These are phyloP conservation scores for Machaerirhynchus nigripectus DNA, from an alignment of 2,113 vertebrate species.

Conservation along the genomic window DNA sequence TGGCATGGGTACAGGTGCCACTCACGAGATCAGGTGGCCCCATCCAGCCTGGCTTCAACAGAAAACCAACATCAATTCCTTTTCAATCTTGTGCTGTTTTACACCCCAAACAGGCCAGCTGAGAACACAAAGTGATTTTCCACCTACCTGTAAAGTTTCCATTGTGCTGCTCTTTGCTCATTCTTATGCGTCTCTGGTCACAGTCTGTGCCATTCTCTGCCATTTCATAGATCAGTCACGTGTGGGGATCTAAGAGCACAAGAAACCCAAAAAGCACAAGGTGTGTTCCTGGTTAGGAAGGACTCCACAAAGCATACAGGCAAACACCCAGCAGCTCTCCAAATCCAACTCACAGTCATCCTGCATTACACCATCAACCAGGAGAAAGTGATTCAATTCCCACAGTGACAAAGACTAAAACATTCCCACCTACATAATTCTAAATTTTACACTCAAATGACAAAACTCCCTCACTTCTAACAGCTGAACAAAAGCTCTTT, in stretches of 20 bases:
- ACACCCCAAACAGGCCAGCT: background rate
- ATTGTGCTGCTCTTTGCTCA: slow-evolving; percentile 88
- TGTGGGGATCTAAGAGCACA: slow-evolving; percentile 49
- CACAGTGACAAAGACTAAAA: slow-evolving; percentile 23
- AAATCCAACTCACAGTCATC: background rate
- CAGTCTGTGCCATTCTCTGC: slow-evolving; percentile 91
- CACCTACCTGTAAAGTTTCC: slow-evolving; percentile 86
- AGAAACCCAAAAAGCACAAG: background rate
- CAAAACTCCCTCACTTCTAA: background rate
- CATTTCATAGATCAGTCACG: slow-evolving; percentile 83
- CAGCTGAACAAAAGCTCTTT: background rate
- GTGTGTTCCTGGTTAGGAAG: background rate
- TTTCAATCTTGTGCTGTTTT: background rate
- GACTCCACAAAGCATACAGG: background rate
- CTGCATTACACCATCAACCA: background rate
- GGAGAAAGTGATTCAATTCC: background rate
- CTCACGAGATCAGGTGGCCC: background rate
- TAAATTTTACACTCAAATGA: background rate
- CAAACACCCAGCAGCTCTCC: background rate
- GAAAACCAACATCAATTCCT: background rate
- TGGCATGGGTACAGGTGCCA: background rate
- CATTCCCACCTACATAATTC: slow-evolving; percentile 5
- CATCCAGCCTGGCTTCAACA: background rate
- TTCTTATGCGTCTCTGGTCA: slow-evolving; percentile 86
- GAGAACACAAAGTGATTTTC: background rate